Percentiles rank a stretch among this genome's conserved stretches.
These are phyloP conservation scores for Coelinius sp. DNA, from an alignment of 2,888 invertebrate species.

Conservation along the genomic window DNA sequence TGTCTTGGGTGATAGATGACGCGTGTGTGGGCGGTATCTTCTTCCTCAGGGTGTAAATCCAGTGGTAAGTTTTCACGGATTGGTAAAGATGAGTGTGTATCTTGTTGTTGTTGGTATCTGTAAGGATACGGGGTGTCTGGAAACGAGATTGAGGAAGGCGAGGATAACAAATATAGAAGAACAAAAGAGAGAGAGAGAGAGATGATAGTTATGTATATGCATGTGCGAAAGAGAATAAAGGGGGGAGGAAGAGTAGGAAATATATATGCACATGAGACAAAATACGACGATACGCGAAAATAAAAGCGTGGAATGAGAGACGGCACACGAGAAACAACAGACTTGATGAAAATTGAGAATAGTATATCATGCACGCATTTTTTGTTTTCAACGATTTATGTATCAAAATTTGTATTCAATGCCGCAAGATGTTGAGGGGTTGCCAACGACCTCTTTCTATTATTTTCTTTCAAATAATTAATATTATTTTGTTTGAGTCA, in stretches of 20 bases:
- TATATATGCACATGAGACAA: constrained; percentile 19
- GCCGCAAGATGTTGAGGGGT: constrained; percentile 25
- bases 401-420: constrained; percentile 4
- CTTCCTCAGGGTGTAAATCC: neutral
- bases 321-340: constrained; percentile 29
- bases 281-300: constrained; percentile 21
- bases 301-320: constrained; percentile 26
- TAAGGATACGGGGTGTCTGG: constrained; percentile 40
- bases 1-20: constrained; percentile 33
- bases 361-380: constrained; percentile 34
- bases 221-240: constrained; percentile 21
- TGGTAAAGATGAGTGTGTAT: neutral
- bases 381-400: constrained; percentile 23
- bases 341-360: constrained; percentile 33
- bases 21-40: constrained; percentile 25
- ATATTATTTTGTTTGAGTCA: constrained; percentile 9
- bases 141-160: constrained; percentile 47
- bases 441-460: constrained; percentile 25
- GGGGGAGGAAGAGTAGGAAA: constrained; percentile 1
- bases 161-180: constrained; percentile 23
- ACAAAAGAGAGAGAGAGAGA: neutral
- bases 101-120: constrained; percentile 20
- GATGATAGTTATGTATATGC: constrained; percentile 23
- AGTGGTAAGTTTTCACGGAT: constrained; percentile 8
- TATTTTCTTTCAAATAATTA: constrained; percentile 2